Conservation (phyloP, 23 tunicate genomes). For the Botrylloides violaceus region DNA sequence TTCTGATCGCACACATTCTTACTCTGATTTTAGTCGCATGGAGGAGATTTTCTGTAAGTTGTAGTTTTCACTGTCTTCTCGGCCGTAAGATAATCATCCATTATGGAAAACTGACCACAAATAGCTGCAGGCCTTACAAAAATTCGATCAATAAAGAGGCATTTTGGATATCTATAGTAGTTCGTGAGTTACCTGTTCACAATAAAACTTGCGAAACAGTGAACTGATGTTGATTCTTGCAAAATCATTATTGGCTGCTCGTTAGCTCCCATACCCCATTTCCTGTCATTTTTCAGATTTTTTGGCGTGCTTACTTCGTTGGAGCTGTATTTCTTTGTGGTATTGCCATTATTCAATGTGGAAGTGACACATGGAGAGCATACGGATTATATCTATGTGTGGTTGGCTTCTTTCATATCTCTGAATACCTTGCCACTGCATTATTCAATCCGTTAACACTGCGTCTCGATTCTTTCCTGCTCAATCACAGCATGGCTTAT, state of each 20-base stretch:
- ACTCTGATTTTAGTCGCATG: neutral
- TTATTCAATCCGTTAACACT: slow-evolving; percentile 68
- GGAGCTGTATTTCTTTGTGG: slow-evolving; percentile 34
- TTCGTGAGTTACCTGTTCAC: neutral
- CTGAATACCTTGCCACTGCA: slow-evolving; percentile 90
- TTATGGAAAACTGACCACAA: neutral
- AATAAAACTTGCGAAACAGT: neutral
- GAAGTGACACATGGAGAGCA: slow-evolving; percentile 14
- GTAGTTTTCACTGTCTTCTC: neutral
- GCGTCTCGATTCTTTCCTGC: slow-evolving; percentile 51
- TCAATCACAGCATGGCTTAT: slow-evolving; percentile 82
- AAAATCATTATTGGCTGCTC: no score
- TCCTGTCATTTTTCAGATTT: slow-evolving; percentile 29
- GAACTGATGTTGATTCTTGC: no score
- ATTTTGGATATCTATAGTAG: neutral
- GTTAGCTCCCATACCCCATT: neutral
- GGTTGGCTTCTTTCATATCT: slow-evolving; percentile 65
- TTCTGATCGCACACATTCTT: neutral
- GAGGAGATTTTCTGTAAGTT: slow-evolving; percentile 3
- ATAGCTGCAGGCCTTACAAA: neutral
- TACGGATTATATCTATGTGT: slow-evolving; percentile 49
- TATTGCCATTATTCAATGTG: neutral
- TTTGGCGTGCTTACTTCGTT: slow-evolving; percentile 61
- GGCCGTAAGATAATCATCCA: neutral
- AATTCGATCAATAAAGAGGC: neutral